Evolutionary conservation across 2,113 vertebrate species (phyloP).

Genomic region (Erinaceus europaeus): DNA sequence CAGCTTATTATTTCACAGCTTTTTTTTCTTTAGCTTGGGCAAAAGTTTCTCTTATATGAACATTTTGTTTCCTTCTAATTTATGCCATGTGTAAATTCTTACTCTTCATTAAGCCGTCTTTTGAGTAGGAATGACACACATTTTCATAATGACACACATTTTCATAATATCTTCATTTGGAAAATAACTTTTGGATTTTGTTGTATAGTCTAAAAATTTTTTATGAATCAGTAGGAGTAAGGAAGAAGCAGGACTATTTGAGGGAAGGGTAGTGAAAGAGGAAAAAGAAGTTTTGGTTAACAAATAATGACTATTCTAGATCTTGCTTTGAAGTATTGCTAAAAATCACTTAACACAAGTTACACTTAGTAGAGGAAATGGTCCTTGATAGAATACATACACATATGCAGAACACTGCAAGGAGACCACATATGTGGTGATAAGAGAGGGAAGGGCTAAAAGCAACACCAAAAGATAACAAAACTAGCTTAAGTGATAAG

Average conservation of each 20-base stretch:
- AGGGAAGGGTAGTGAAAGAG: neutral
- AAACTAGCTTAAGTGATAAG: neutral
- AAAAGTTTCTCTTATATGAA: constrained; percentile 67
- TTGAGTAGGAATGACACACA: constrained; percentile 58
- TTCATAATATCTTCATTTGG: constrained; percentile 60
- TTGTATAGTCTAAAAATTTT: constrained; percentile 56
- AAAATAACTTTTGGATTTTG: constrained; percentile 69
- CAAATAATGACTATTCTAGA: neutral
- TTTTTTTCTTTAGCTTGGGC: constrained; percentile 67
- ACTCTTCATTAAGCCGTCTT: constrained; percentile 70
- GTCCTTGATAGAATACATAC: neutral
- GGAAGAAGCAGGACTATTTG: neutral
- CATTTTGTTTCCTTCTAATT: constrained; percentile 54
- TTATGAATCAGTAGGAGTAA: constrained; percentile 54
- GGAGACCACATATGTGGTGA: neutral
- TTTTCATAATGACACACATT: constrained; percentile 48
- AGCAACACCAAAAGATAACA: neutral
- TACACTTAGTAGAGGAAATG: constrained; percentile 14
- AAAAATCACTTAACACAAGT: constrained; percentile 11
- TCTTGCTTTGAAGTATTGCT: neutral
- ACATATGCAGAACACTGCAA: constrained; percentile 12
- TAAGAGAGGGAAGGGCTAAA: neutral
- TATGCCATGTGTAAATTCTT: constrained; percentile 62
- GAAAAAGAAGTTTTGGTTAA: constrained; percentile 39
- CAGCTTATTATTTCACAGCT: constrained; percentile 75